A percentile compares a stretch with the other conserved stretches of the same genome.
Conservation (phyloP, 2,888 invertebrate species). For the Serrognathus titanus region DNA sequence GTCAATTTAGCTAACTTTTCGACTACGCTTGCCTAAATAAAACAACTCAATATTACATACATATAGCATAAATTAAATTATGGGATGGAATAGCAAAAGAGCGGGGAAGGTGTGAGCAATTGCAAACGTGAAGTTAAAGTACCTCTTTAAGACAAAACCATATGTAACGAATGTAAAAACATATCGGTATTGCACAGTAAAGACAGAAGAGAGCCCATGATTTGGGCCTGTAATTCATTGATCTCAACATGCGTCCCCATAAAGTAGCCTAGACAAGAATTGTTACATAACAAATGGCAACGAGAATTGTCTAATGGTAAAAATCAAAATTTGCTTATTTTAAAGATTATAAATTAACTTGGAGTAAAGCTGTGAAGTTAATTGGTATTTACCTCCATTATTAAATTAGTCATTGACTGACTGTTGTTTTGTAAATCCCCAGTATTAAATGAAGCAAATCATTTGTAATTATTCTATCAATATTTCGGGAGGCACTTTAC, state of each 20-base stretch:
- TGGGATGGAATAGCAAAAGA: too few relatives aligned
- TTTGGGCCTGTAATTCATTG: conserved; percentile 75
- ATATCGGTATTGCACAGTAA: conserved; percentile 71
- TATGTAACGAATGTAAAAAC: conserved; percentile 67
- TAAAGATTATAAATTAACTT: too few relatives aligned
- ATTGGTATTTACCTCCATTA: too few relatives aligned
- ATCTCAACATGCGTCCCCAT: conserved; percentile 71
- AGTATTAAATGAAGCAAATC: too few relatives aligned
- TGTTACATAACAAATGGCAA: background rate
- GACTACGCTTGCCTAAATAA: conserved; percentile 70
- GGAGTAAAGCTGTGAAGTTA: too few relatives aligned
- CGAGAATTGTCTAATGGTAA: background rate
- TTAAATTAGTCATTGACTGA: too few relatives aligned
- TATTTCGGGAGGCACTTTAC: too few relatives aligned
- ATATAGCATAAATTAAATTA: background rate
- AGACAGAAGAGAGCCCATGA: conserved; percentile 77
- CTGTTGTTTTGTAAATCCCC: too few relatives aligned
- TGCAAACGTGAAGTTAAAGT: conserved; percentile 27
- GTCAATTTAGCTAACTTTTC: conserved; percentile 73
- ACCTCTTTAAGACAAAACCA: conserved; percentile 67
- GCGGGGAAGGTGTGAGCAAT: too few relatives aligned
- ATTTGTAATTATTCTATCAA: too few relatives aligned
- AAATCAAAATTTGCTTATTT: too few relatives aligned
- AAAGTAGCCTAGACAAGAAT: conserved; percentile 51
- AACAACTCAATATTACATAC: conserved; percentile 4